Evolutionary conservation across 2,888 invertebrate species (phyloP).

Genomic region (Heliconius sara): DNA sequence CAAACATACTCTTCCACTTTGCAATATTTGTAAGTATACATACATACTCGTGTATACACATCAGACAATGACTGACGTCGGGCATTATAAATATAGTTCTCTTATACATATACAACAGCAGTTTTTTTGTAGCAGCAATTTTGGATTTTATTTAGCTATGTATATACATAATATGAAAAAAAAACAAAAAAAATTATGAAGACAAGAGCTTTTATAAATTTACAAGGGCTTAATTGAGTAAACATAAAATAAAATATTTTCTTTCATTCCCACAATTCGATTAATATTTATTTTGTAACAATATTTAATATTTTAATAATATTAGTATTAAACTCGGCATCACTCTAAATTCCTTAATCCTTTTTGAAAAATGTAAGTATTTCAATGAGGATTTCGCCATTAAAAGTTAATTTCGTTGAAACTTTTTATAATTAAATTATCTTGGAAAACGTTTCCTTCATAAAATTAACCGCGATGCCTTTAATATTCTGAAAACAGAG

Average conservation of each 20-base stretch:
- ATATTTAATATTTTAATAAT: neutral
- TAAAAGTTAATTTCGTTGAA: slow-evolving; percentile 58
- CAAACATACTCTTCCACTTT: no score
- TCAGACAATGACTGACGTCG: no score
- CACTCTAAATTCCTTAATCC: neutral
- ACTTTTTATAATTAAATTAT: slow-evolving; percentile 63
- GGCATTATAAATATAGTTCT: no score
- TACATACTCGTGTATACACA: no score
- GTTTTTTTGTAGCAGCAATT: no score
- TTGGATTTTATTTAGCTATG: no score
- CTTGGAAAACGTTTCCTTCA: slow-evolving; percentile 56
- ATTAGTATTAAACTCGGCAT: neutral
- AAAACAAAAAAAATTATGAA: no score
- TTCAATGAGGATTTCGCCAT: slow-evolving; percentile 52
- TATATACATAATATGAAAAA: no score
- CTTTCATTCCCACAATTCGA: neutral
- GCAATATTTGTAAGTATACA: no score
- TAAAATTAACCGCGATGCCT: slow-evolving; percentile 56
- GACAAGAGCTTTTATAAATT: no score
- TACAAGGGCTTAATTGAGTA: neutral
- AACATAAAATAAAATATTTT: neutral
- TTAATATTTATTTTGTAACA: no score
- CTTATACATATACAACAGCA: no score
- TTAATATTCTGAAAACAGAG: slow-evolving; percentile 36
- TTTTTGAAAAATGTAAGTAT: slow-evolving; percentile 43